Evolutionary conservation across 2,888 invertebrate genomes (phyloP), one percentile per base, ranked within the genome.

Genomic region (Julus scanicus): DNA sequence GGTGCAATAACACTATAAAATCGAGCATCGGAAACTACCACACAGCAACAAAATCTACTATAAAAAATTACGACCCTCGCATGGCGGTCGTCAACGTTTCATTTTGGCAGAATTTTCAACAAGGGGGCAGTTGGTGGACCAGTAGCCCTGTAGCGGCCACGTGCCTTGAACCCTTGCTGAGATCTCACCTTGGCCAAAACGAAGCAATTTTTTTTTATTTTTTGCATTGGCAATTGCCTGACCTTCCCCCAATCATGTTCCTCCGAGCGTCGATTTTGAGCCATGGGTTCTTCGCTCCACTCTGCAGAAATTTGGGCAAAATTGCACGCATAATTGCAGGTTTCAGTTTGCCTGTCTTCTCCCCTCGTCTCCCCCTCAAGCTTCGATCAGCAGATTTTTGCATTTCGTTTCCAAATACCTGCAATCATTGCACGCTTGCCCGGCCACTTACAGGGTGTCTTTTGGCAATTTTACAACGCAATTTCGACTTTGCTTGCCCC

Each of bases 311-410:
- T 80, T 80, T 80, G 37, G 29, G 29, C 37, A 80, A 80, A 80
- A 80, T 80, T 80, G 80, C 29, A 9, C 37, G 37, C 80, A 9
- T 80, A 80, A 80, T 80, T 80, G 80, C 80, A 80, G 80, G 80
- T 80, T 80, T 80, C 80, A 37, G 37, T 80, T 80, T 80, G 80
- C 80, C 37, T 11, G 80, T 37, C 37, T 80, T 80, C 80, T 37
- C 80, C 80, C 80, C 80, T 80, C 37, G 80, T 80, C 80, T 80
- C 80, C 80, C 80, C 80, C 80, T 80, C 80, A 80, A 53, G 80
- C 80, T 80, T 80, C 80, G 80, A 80, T 80, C 80, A 39, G 80
- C 80, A 80, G 15, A 80, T 80, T 80, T 80, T 80, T 80, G 80
- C 80, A 80, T 80, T 80, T 80, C 80, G 80, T 37, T 80, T 2